These are phyloP conservation scores for Trichechus manatus DNA, from an alignment of 2,113 vertebrate species.

Conservation along the genomic window DNA sequence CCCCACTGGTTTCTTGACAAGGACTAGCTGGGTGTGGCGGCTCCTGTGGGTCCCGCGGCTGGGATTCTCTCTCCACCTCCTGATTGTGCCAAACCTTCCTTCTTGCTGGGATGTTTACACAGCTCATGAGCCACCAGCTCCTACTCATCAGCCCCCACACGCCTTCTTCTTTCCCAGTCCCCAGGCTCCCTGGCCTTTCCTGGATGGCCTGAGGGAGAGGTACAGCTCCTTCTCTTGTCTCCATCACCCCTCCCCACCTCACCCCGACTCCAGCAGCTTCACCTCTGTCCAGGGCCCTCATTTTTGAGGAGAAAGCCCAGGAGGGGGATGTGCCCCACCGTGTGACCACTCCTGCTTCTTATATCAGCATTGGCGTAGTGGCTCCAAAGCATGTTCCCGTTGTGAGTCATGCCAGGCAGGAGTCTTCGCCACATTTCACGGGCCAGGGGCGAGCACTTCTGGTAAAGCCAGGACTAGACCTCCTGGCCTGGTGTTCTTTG, in stretches of 20 bases:
- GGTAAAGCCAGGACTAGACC: not conserved
- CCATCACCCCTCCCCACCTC: not conserved
- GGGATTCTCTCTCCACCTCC: slow-evolving; percentile 90
- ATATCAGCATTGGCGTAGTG: fast-evolving
- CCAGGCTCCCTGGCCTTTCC: not conserved
- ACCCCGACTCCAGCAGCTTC: not conserved
- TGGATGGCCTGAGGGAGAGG: not conserved
- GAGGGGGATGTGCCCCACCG: not conserved
- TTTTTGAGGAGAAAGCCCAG: not conserved
- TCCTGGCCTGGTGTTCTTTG: no score
- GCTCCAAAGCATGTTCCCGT: not conserved
- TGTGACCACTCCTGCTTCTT: not conserved
- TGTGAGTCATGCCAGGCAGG: no score
- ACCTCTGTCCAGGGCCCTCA: not conserved
- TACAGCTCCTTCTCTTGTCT: not conserved
- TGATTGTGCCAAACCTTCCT: slow-evolving; percentile 89
- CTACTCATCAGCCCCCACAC: not conserved
- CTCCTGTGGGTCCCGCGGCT: slow-evolving; percentile 91
- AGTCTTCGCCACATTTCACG: not conserved
- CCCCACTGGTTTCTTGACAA: slow-evolving; percentile 86
- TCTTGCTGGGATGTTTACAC: slow-evolving; percentile 50
- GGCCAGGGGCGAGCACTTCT: not conserved
- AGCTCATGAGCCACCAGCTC: not conserved
- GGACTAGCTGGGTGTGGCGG: slow-evolving; percentile 93
- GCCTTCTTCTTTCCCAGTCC: no score